Percentiles rank a stretch among this genome's conserved stretches.
Evolutionary conservation across 1,140 invertebrate species (phyloP).

Genomic region (Penaeus chinensis): DNA sequence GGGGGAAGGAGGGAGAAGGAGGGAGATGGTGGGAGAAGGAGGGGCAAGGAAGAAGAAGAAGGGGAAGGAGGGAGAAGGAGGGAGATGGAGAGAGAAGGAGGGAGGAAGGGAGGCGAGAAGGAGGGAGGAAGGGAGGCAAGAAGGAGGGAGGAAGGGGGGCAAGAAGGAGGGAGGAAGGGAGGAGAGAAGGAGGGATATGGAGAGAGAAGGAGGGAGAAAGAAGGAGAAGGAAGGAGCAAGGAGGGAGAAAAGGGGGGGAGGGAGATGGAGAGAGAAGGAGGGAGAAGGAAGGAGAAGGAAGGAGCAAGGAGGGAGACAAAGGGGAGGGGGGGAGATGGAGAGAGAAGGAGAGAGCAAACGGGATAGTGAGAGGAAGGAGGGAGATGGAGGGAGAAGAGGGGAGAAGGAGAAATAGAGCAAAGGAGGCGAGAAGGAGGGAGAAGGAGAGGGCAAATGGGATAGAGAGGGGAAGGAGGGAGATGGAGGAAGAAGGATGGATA

Average conservation of each 20-base stretch:
- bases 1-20: neutral
- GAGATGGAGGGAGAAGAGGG: neutral
- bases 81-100: neutral
- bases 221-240: neutral
- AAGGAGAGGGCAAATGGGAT: neutral
- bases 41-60: neutral
- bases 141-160: neutral
- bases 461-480: conserved; percentile 6
- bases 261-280: neutral
- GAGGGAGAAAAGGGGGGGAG: neutral
- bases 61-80: neutral
- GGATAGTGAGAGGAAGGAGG: conserved; percentile 21
- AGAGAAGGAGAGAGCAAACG: conserved; percentile 25
- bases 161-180: neutral
- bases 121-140: conserved; percentile 3
- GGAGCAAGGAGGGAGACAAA: neutral
- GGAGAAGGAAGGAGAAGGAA: neutral
- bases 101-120: neutral
- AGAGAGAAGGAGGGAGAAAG: neutral
- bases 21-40: neutral
- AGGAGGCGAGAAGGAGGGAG: neutral
- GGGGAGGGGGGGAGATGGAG: conserved; percentile 1
- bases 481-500: neutral
- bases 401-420: neutral
- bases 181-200: neutral